phyloP scores from a whole-genome alignment of 1,140 invertebrate species.

The Hycleus phaleratus region DNA sequence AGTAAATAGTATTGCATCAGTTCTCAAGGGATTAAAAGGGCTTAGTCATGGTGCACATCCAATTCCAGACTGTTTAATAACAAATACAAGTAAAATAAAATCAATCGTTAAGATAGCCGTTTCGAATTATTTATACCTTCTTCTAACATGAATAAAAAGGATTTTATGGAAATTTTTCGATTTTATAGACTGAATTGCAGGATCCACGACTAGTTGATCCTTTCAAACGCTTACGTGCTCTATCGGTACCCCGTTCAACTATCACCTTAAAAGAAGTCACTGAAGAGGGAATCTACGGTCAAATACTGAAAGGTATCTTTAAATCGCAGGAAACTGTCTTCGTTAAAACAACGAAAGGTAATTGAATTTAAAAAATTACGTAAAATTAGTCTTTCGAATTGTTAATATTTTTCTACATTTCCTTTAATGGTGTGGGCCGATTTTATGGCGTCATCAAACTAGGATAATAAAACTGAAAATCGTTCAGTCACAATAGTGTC shows the following conservation, averaged over 20 bases:
- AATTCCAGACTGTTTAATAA: background rate
- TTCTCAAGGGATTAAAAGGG: slow-evolving; percentile 7
- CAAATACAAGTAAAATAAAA: no score
- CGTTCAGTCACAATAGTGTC: no score
- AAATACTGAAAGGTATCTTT: slow-evolving; percentile 66
- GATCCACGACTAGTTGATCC: slow-evolving; percentile 45
- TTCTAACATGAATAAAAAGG: background rate
- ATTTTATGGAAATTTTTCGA: background rate
- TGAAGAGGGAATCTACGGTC: slow-evolving; percentile 77
- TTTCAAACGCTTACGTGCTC: slow-evolving; percentile 58
- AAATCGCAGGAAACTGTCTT: slow-evolving; percentile 69
- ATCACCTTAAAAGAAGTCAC: slow-evolving; percentile 55
- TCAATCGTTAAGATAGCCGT: no score
- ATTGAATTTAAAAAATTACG: background rate
- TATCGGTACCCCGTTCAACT: slow-evolving; percentile 57
- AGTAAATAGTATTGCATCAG: slow-evolving; percentile 9
- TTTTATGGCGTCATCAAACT: no score
- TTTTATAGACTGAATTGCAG: slow-evolving; percentile 28
- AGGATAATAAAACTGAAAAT: no score
- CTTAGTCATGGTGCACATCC: slow-evolving; percentile 8
- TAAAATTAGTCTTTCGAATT: background rate
- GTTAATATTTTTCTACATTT: background rate
- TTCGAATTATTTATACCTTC: no score
- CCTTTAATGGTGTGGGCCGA: no score
- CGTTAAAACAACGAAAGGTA: slow-evolving; percentile 80